phyloP scores from a whole-genome alignment of 2,888 invertebrate species.

The Perdita meconis region DNA sequence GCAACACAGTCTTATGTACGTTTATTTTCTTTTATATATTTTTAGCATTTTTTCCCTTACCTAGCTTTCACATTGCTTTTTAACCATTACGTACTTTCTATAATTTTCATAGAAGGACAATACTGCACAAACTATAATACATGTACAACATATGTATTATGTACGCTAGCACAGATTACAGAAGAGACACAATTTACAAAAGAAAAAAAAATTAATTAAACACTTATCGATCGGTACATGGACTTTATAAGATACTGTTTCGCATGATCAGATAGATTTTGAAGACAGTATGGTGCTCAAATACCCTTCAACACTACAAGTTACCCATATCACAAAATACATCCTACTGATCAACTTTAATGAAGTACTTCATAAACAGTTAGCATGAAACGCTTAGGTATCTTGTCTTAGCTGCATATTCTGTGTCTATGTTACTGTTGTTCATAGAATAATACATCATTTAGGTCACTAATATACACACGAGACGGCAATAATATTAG shows the following conservation, averaged over 20 bases:
- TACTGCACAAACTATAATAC: slow-evolving; percentile 73
- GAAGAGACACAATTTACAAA: slow-evolving; percentile 68
- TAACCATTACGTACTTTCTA: slow-evolving; percentile 48
- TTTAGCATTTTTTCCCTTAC: slow-evolving; percentile 48
- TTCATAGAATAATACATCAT: slow-evolving; percentile 29
- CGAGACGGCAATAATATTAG: background rate
- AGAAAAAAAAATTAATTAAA: slow-evolving; percentile 54
- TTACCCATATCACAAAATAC: slow-evolving; percentile 55
- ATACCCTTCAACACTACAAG: slow-evolving; percentile 60
- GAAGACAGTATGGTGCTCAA: slow-evolving; percentile 57
- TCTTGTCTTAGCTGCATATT: slow-evolving; percentile 61
- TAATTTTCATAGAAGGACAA: slow-evolving; percentile 73
- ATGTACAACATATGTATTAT: slow-evolving; percentile 72
- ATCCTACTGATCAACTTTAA: slow-evolving; percentile 58
- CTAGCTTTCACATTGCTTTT: slow-evolving; percentile 58
- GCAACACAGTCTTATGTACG: slow-evolving; percentile 30
- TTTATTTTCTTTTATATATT: slow-evolving; percentile 43
- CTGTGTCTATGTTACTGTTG: slow-evolving; percentile 53
- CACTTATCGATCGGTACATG: slow-evolving; percentile 74
- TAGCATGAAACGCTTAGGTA: slow-evolving; percentile 61
- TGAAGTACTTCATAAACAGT: slow-evolving; percentile 52
- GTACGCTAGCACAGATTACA: slow-evolving; percentile 67
- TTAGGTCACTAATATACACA: slow-evolving; percentile 29
- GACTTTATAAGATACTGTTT: slow-evolving; percentile 61
- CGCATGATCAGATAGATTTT: slow-evolving; percentile 65